Percentiles rank a stretch among this genome's conserved stretches.
phyloP scores from a whole-genome alignment of 2,888 invertebrate genomes.

The Linyphia triangularis region DNA sequence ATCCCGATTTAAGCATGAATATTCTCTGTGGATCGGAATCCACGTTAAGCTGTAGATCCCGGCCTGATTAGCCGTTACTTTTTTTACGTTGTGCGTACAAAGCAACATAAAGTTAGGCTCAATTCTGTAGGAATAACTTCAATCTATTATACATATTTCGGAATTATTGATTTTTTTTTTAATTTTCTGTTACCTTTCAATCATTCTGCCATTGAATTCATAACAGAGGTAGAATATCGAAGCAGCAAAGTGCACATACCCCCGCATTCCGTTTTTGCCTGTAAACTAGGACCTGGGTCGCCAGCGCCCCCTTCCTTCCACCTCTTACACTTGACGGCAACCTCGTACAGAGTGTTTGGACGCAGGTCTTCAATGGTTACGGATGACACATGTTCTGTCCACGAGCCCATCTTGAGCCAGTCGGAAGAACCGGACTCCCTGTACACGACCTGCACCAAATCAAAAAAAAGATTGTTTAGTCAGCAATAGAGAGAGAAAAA shows the following conservation, averaged over 20 bases:
- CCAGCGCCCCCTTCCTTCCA: conserved; percentile 58
- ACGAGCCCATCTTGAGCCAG: conserved; percentile 49
- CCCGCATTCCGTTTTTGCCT: conserved; percentile 63
- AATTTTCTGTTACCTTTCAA: background rate
- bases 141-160: too few species aligned
- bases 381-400: conserved; percentile 10
- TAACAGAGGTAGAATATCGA: background rate
- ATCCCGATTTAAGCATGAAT: too few species aligned
- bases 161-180: background rate
- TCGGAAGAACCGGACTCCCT: background rate
- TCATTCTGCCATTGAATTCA: background rate
- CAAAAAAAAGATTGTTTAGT: too few species aligned
- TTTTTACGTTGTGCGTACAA: too few species aligned
- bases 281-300: conserved; percentile 18
- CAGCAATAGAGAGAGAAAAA: too few species aligned
- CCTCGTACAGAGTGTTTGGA: conserved; percentile 52
- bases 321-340: conserved; percentile 62
- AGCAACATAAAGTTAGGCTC: too few species aligned
- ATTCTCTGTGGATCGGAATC: too few species aligned
- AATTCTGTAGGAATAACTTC: too few species aligned
- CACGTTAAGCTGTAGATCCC: too few species aligned
- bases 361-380: conserved; percentile 8
- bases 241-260: conserved; percentile 15
- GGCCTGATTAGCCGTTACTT: too few species aligned
- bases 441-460: conserved; percentile 68